Evolutionary conservation across 92 coral and sea anemone species (phyloP).

Genomic region (Heliopora coerulea): DNA sequence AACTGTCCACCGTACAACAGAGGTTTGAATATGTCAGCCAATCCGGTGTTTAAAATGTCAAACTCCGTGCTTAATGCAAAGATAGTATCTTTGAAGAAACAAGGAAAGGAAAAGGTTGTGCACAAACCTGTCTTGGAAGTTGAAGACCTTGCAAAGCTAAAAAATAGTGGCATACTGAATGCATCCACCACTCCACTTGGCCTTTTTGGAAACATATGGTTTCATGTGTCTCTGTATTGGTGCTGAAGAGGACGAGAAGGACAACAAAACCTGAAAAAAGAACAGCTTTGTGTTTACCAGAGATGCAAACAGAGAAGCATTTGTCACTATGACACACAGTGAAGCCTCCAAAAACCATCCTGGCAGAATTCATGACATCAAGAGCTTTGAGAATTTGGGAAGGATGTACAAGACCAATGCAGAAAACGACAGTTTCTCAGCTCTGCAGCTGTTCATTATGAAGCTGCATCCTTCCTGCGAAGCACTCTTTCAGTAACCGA

Average conservation of each 20-base stretch:
- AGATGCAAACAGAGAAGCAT: not conserved
- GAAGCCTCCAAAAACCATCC: conserved; percentile 57
- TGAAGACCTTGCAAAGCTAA: too few species aligned
- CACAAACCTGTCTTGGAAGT: too few species aligned
- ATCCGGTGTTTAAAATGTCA: too few species aligned
- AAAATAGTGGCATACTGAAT: too few species aligned
- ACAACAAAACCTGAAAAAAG: conserved; percentile 10
- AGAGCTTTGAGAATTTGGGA: conserved; percentile 42
- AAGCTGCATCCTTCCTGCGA: too few species aligned
- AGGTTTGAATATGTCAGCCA: too few species aligned
- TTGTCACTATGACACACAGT: conserved; percentile 49
- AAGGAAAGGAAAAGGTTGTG: too few species aligned
- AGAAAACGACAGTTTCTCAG: conserved; percentile 49
- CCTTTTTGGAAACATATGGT: conserved; percentile 6
- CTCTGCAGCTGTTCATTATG: conserved; percentile 45
- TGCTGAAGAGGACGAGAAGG: conserved; percentile 21
- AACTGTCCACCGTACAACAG: too few species aligned
- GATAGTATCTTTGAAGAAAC: too few species aligned
- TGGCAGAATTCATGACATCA: conserved; percentile 50
- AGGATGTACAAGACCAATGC: conserved; percentile 54
- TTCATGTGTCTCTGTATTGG: not conserved
- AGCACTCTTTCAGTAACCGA: too few species aligned
- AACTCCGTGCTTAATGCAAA: too few species aligned
- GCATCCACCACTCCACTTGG: conserved; percentile 2
- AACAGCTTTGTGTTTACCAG: conserved; percentile 25